Conservation (phyloP, 2,113 vertebrate genomes). For the Xenopus tropicalis region DNA sequence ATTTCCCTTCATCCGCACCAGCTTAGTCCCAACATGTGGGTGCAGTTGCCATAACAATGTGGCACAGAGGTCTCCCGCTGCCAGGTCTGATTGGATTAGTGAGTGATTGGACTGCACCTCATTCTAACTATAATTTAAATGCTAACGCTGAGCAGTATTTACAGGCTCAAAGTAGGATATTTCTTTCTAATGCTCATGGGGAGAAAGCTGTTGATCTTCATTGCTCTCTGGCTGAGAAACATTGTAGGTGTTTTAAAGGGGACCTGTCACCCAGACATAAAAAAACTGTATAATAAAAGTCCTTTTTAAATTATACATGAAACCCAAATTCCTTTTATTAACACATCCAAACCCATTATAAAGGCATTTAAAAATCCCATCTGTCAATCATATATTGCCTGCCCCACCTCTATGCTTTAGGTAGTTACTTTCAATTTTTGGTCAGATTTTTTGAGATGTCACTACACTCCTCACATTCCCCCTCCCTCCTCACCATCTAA, state of each 20-base stretch:
- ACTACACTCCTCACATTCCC: no score
- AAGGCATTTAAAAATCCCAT: no score
- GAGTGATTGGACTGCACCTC: not conserved
- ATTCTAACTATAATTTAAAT: constrained; percentile 4
- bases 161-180: not conserved
- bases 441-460: no score
- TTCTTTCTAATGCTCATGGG: not conserved
- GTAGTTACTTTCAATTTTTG: no score
- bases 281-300: no score
- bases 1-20: not conserved
- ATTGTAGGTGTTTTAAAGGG: not conserved
- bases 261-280: no score
- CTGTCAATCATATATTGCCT: no score
- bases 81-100: constrained; percentile 1
- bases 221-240: not conserved
- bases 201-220: not conserved
- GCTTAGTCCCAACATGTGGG: not conserved
- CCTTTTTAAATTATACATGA: no score
- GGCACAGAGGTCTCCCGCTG: not conserved
- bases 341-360: no score
- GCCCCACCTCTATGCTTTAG: no score
- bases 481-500: no score
- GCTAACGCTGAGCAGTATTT: not conserved
- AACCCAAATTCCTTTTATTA: no score
- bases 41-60: constrained; percentile 17